Conservation (phyloP, 2,113 vertebrate species). For the Chaetodon auriga region DNA sequence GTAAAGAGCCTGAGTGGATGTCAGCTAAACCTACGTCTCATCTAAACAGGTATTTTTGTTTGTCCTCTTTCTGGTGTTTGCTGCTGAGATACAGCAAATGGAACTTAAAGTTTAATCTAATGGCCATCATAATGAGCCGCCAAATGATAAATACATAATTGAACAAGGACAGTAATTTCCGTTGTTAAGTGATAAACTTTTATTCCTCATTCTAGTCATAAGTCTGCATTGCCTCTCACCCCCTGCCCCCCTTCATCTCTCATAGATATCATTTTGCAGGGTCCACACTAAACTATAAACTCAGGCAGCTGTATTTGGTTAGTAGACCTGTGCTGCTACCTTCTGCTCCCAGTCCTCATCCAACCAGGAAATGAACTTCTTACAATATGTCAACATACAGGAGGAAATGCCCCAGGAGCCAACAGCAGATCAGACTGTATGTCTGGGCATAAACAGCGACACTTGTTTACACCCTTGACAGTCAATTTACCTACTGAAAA, state of each 20-base stretch:
- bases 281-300: slow-evolving; percentile 36
- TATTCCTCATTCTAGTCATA: slow-evolving; percentile 27
- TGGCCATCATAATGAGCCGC: slow-evolving; percentile 1
- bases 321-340: slow-evolving; percentile 10
- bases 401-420: slow-evolving; percentile 5
- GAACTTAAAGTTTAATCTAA: not conserved
- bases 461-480: not conserved
- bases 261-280: slow-evolving; percentile 3
- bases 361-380: slow-evolving; percentile 69
- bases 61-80: not conserved
- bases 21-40: too few relatives aligned
- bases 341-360: slow-evolving; percentile 16
- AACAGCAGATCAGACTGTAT: slow-evolving; percentile 9
- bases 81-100: too few relatives aligned
- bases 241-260: not conserved
- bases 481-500: slow-evolving; percentile 17
- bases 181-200: slow-evolving; percentile 50
- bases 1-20: not conserved
- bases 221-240: not conserved
- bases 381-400: slow-evolving; percentile 55
- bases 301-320: slow-evolving; percentile 52
- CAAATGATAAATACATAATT: slow-evolving; percentile 49
- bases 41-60: not conserved
- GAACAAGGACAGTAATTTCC: slow-evolving; percentile 68
- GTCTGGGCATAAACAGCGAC: not conserved